These are phyloP conservation scores for Numenius arquata DNA, from an alignment of 2,113 vertebrate species.

Conservation along the genomic window DNA sequence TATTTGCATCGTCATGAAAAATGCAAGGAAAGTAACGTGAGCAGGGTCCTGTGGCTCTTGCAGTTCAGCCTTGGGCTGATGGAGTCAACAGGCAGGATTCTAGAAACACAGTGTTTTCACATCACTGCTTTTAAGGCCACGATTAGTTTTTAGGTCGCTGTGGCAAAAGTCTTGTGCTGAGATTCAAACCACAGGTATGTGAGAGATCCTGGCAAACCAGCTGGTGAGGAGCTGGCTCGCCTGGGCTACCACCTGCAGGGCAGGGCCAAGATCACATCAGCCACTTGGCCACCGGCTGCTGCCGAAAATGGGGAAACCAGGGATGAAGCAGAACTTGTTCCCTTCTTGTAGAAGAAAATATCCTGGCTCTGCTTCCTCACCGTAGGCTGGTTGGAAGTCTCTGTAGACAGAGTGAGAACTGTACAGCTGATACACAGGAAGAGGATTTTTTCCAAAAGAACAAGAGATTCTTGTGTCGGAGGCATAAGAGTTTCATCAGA, in stretches of 20 bases:
- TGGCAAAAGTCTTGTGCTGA: neutral
- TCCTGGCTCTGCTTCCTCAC: neutral
- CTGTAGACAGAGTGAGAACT: neutral
- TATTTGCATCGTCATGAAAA: neutral
- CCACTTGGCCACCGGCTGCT: neutral
- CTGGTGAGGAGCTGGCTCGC: neutral
- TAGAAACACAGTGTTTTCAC: neutral
- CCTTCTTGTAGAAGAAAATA: neutral
- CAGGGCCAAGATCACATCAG: neutral
- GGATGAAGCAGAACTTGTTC: neutral
- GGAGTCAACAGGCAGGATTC: neutral
- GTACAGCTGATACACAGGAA: neutral
- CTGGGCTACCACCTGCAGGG: neutral
- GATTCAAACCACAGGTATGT: no score
- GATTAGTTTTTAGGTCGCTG: neutral
- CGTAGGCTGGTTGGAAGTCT: neutral
- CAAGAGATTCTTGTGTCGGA: neutral
- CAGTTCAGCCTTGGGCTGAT: neutral
- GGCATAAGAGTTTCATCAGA: neutral
- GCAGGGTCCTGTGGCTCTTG: no score
- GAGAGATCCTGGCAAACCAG: accelerated
- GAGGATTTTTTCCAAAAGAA: neutral
- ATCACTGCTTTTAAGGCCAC: neutral
- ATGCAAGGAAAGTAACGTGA: neutral
- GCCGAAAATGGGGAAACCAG: neutral